Conservation (phyloP, 2,888 invertebrate species). For the Cryptophagus acutangulus region DNA sequence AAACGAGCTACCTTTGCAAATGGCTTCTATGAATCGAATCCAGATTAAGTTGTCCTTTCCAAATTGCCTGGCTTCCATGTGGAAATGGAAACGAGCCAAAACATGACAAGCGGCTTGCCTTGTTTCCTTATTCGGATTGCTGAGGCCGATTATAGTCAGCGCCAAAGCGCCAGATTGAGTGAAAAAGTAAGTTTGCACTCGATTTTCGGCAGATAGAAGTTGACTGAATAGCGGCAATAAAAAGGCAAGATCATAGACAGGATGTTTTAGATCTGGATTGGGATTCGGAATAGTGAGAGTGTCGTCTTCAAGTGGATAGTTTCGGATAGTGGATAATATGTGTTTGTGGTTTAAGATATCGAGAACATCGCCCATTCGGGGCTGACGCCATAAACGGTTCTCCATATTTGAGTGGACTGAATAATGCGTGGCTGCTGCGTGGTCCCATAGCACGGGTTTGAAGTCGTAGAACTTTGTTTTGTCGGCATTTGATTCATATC, state of each 20-base stretch:
- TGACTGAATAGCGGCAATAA: constrained; percentile 72
- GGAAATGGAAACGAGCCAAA: constrained; percentile 67
- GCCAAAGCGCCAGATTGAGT: constrained; percentile 62
- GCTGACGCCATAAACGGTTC: constrained; percentile 63
- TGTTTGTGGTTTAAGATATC: constrained; percentile 63
- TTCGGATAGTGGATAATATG: constrained; percentile 61
- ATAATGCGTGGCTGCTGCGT: constrained; percentile 72
- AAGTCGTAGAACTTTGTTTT: constrained; percentile 43
- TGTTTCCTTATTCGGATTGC: constrained; percentile 61
- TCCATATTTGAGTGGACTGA: constrained; percentile 58
- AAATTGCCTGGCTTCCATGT: constrained; percentile 62
- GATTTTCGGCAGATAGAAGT: constrained; percentile 68
- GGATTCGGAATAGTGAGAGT: not conserved
- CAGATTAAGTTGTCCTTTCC: constrained; percentile 64
- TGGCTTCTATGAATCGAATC: constrained; percentile 61
- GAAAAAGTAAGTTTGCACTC: constrained; percentile 67
- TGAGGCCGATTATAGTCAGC: constrained; percentile 64
- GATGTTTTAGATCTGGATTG: constrained; percentile 15
- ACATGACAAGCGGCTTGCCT: constrained; percentile 70
- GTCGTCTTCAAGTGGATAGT: constrained; percentile 54
- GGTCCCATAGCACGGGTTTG: constrained; percentile 79
- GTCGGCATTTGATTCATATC: constrained; percentile 37
- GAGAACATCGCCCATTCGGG: constrained; percentile 67
- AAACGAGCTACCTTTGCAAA: constrained; percentile 56
- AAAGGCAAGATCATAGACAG: constrained; percentile 76